Percentiles rank a stretch among this genome's conserved stretches.
Conservation (phyloP, 2,888 invertebrate species). For the Athrips mouffetella region DNA sequence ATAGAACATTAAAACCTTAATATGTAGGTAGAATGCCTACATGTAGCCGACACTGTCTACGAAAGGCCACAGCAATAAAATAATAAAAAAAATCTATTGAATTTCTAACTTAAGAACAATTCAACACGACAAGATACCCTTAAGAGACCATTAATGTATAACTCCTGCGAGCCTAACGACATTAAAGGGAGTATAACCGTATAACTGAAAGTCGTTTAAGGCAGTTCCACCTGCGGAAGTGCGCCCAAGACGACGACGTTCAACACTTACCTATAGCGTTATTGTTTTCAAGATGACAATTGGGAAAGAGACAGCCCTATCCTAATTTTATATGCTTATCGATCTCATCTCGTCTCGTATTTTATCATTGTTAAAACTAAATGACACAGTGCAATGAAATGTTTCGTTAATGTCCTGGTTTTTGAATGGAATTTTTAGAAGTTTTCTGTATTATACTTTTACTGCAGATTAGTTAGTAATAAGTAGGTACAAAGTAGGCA, state of each 20-base stretch:
- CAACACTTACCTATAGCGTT: conserved; percentile 22
- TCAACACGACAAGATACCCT: conserved; percentile 12
- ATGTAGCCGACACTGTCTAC: no score
- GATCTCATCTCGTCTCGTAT: conserved; percentile 13
- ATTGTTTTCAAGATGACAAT: conserved; percentile 30
- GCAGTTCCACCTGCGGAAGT: conserved; percentile 38
- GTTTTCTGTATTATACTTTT: no score
- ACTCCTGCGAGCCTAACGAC: conserved; percentile 34
- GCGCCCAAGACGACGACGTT: conserved; percentile 37
- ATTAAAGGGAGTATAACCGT: conserved; percentile 40
- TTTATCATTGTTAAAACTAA: conserved; percentile 16
- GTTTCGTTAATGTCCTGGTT: neutral
- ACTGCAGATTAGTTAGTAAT: no score
- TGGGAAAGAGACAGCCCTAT: conserved; percentile 27
- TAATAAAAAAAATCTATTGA: neutral
- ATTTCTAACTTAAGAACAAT: conserved; percentile 8
- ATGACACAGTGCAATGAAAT: conserved; percentile 3
- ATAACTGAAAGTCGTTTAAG: conserved; percentile 20
- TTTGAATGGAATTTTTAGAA: no score
- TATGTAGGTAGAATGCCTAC: no score
- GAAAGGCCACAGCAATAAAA: neutral
- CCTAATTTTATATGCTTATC: conserved; percentile 17
- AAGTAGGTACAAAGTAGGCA: no score
- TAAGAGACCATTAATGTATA: conserved; percentile 20
- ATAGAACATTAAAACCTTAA: no score